phyloP scores from a whole-genome alignment of 2,888 invertebrate genomes.

The Diploptera punctata region DNA sequence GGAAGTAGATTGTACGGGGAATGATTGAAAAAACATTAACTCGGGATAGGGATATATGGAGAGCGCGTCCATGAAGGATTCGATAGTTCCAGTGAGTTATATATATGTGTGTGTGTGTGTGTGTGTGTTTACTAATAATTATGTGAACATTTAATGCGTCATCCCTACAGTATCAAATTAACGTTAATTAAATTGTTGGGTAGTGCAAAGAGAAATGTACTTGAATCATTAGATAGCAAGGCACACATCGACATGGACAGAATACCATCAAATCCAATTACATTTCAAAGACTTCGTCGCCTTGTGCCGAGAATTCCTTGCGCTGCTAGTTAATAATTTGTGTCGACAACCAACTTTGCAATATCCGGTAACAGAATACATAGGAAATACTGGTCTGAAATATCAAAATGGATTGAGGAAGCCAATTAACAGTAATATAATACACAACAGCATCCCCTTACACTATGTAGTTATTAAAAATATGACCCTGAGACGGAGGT shows the following conservation, averaged over 20 bases:
- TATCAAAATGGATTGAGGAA: background rate
- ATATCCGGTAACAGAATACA: conserved; percentile 26
- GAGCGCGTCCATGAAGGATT: no score
- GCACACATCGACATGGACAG: background rate
- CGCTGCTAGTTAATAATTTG: conserved; percentile 26
- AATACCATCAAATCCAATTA: conserved; percentile 26
- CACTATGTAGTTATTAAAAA: no score
- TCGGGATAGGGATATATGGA: no score
- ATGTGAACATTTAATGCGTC: no score
- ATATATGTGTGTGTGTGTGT: no score
- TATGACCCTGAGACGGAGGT: no score
- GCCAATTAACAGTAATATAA: background rate
- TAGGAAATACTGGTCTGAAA: background rate
- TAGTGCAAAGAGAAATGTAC: background rate
- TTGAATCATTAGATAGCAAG: conserved; percentile 3
- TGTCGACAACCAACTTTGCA: conserved; percentile 15
- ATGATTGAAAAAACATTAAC: no score
- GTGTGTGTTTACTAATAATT: no score
- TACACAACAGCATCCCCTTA: no score
- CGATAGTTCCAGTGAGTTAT: no score
- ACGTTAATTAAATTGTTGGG: background rate
- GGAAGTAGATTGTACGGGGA: no score
- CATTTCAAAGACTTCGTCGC: conserved; percentile 27
- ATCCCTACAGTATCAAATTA: background rate
- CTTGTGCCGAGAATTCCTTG: conserved; percentile 18